Conservation (phyloP, 2,888 invertebrate species). For the Dioctria linearis region DNA sequence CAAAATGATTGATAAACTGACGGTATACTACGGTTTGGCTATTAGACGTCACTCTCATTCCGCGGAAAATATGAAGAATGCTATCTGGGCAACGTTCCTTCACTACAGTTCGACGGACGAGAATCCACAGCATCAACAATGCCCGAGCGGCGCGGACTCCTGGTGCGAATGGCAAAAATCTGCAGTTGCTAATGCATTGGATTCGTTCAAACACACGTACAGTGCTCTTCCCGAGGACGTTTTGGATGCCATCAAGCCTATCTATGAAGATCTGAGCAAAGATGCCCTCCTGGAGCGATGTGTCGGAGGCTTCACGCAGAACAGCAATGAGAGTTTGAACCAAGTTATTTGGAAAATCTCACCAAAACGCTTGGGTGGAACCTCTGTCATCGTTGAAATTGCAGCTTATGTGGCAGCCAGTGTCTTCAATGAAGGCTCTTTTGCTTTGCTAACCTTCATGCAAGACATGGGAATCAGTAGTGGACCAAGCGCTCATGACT, state of each 20-base stretch:
- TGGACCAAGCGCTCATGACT: background rate
- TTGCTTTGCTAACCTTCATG: background rate
- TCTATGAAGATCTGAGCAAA: constrained; percentile 14
- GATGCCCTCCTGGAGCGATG: background rate
- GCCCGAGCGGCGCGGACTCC: constrained; percentile 57
- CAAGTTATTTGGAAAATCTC: constrained; percentile 3
- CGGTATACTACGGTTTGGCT: constrained; percentile 62
- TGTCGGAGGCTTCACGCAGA: too few species aligned
- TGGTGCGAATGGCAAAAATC: background rate
- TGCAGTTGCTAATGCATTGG: background rate
- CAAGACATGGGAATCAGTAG: background rate
- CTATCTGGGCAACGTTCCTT: constrained; percentile 63
- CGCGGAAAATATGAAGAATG: constrained; percentile 61
- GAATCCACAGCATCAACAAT: constrained; percentile 63
- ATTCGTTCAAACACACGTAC: background rate
- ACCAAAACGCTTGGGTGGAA: too few species aligned
- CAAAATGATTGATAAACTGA: constrained; percentile 61
- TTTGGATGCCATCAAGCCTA: background rate
- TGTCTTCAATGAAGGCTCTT: background rate
- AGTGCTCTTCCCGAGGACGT: background rate
- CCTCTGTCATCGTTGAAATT: background rate
- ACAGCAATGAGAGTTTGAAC: constrained; percentile 11
- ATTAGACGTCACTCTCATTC: constrained; percentile 62
- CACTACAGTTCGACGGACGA: constrained; percentile 63
- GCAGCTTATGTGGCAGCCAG: background rate